Conservation (phyloP, 2,113 vertebrate species). For the Percopsis transmontana region DNA sequence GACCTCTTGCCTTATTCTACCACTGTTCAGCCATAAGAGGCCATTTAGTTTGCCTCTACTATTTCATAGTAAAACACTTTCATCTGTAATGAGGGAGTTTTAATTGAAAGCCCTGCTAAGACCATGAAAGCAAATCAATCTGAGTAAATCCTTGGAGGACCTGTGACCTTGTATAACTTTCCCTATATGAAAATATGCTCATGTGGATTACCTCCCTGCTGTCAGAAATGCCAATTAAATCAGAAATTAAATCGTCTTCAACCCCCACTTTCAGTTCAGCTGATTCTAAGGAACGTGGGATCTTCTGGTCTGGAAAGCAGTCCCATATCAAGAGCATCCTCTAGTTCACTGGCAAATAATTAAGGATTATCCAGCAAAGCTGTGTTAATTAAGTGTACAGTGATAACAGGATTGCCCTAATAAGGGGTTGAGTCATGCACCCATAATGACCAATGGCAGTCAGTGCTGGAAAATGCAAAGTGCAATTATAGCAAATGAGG, state of each 20-base stretch:
- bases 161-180: conserved; percentile 43
- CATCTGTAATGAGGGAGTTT: conserved; percentile 42
- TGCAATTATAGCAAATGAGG: conserved; percentile 22
- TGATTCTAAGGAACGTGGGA: conserved; percentile 55
- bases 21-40: conserved; percentile 1
- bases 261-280: conserved; percentile 17
- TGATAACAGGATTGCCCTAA: conserved; percentile 44
- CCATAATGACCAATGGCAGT: conserved; percentile 38
- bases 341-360: conserved; percentile 63
- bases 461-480: conserved; percentile 9
- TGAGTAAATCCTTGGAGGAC: conserved; percentile 22
- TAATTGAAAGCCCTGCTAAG: conserved; percentile 32
- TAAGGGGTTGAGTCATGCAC: conserved; percentile 33
- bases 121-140: conserved; percentile 43
- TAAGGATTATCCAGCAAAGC: conserved; percentile 61
- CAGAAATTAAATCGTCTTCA: conserved; percentile 48
- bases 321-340: conserved; percentile 45
- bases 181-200: conserved; percentile 42
- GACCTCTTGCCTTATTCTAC: neutral
- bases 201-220: conserved; percentile 55
- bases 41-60: neutral
- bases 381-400: conserved; percentile 58
- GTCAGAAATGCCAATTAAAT: conserved; percentile 68
- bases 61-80: conserved; percentile 24
- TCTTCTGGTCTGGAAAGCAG: conserved; percentile 45